Percentiles rank a stretch among this genome's conserved stretches.
phyloP scores from a whole-genome alignment of 1,140 invertebrate species.

The Drosophila arizonae region DNA sequence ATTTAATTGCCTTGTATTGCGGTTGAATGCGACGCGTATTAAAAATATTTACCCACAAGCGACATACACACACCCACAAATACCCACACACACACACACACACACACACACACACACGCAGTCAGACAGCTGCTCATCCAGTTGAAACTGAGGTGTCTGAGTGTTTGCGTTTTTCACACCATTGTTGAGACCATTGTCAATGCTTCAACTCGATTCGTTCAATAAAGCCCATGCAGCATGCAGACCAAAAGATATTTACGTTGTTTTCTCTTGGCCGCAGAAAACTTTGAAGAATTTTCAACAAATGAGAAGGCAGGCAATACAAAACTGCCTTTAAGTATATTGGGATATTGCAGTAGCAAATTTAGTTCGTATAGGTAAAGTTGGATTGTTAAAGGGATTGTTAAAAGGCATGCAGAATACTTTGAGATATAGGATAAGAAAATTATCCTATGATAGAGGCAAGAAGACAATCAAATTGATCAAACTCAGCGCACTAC shows the following conservation, averaged over 20 bases:
- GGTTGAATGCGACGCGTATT: slow-evolving; percentile 76
- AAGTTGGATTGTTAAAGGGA: no score
- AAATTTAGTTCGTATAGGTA: no score
- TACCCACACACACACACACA: slow-evolving; percentile 8
- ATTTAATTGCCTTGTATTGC: slow-evolving; percentile 82
- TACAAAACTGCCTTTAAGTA: no score
- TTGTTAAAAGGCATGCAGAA: no score
- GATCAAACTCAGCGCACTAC: no score
- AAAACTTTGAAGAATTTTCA: background rate
- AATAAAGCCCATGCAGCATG: background rate
- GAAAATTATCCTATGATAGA: no score
- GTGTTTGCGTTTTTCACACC: slow-evolving; percentile 60
- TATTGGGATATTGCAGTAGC: no score
- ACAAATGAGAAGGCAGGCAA: background rate
- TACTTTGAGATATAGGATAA: no score
- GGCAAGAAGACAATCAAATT: no score
- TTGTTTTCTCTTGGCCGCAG: background rate
- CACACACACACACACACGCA: slow-evolving; percentile 13
- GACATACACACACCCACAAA: slow-evolving; percentile 12
- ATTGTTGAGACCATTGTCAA: slow-evolving; percentile 28
- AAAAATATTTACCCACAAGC: slow-evolving; percentile 76
- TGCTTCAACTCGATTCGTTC: slow-evolving; percentile 11
- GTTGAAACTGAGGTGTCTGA: slow-evolving; percentile 56
- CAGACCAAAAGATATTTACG: slow-evolving; percentile 21
- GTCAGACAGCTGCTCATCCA: slow-evolving; percentile 29